These are phyloP conservation scores for Coremacera marginata DNA, from an alignment of 2,888 invertebrate genomes.

Conservation along the genomic window DNA sequence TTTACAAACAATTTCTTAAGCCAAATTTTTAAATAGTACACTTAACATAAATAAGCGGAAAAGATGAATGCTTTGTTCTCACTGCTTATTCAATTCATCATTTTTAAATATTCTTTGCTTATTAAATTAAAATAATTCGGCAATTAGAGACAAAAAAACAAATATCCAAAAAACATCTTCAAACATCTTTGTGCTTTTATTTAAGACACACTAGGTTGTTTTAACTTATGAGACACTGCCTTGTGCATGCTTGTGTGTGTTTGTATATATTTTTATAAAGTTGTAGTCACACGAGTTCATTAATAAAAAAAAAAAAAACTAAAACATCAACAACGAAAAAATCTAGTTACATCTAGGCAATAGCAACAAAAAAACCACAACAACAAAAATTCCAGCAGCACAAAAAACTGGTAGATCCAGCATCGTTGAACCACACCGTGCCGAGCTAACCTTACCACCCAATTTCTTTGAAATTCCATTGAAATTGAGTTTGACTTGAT, in stretches of 20 bases:
- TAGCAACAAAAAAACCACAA: background rate
- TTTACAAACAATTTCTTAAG: too few species aligned
- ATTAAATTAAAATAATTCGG: too few species aligned
- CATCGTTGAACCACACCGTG: background rate
- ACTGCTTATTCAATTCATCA: too few species aligned
- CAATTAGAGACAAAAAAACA: background rate
- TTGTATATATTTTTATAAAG: background rate
- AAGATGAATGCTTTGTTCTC: too few species aligned
- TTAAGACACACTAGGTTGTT: too few species aligned
- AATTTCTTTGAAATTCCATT: conserved; percentile 39
- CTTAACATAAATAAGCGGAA: too few species aligned
- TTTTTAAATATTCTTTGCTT: too few species aligned
- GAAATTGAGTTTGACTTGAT: conserved; percentile 34
- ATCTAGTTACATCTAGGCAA: background rate
- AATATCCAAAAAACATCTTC: background rate
- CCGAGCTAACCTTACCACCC: conserved; percentile 16
- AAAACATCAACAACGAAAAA: too few species aligned
- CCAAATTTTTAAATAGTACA: too few species aligned
- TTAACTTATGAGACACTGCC: background rate
- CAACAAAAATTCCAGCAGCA: background rate
- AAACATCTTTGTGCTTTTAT: too few species aligned
- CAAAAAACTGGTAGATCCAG: background rate
- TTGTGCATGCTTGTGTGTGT: background rate
- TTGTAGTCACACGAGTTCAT: background rate
- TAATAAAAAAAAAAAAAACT: too few species aligned